Base-by-base conservation (phyloP, 2,888 invertebrate genomes). In the Portevinia maculata region DNA sequence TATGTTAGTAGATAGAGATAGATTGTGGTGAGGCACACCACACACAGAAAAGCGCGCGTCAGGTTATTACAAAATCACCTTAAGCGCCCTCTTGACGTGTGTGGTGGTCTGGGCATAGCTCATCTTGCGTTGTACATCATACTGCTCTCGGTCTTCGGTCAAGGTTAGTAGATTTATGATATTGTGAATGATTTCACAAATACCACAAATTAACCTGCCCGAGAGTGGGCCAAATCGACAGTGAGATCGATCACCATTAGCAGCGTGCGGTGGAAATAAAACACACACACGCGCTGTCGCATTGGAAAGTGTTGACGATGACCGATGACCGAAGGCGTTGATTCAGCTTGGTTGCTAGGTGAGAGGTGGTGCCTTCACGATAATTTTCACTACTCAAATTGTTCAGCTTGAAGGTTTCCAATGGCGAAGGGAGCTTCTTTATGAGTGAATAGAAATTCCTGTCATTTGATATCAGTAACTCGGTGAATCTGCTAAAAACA, bases 11-110 rank as follows among this genome's bases (percentile, higher is more conserved):
- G 67, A 64, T 44, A 79, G 37, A 60, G 41, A 62, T 32, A 32
- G 57, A 46, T 34, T 9, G 69, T 15, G 17, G 64, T 48, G 57
- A 55, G 24, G 65, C 17, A 9, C 9, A 11, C 17, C 44, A 44
- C 34, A 37, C 15, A 59, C 30, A 59, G 57, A 76, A 46, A 74
- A 57, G 69, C 64, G 64, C 65, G 55, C 71, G 57, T 30, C 53
- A 57, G 67, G 52, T 55, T 67, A 73, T 83, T 83, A 83, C 67
- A 67, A 83, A 83, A 83, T 67, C 78, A 73, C 83, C 83, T 78
- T 46, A 78, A 83, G 83, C 83, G 78, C 55, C 71, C 78, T 78
- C 83, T 78, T 83, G 83, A 83, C 71, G 83, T 73, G 71, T 67
- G 70, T 13, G 74, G 41, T 57, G 59, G 65, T 50, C 41, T 11